phyloP scores from a whole-genome alignment of 2,888 invertebrate genomes.

The Melinopterus prodromus region DNA sequence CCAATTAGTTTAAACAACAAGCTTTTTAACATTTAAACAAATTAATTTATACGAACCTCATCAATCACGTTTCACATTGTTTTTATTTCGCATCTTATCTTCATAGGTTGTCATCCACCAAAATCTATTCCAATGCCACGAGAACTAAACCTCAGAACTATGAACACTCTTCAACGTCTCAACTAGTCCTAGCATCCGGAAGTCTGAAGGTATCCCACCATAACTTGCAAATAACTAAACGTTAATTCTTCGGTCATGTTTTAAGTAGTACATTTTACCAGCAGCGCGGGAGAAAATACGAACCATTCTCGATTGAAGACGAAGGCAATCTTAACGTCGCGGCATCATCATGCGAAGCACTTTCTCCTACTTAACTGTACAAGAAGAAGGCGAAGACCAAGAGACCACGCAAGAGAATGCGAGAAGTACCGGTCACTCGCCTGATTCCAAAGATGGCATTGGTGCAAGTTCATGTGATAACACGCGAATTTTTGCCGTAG shows the following conservation, averaged over 20 bases:
- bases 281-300: constrained; percentile 13
- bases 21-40: background rate
- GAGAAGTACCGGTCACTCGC: background rate
- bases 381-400: background rate
- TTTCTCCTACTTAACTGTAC: constrained; percentile 12
- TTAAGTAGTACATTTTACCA: background rate
- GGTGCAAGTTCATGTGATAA: background rate
- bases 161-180: too few relatives aligned
- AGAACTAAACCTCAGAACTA: too few relatives aligned
- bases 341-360: constrained; percentile 19
- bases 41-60: background rate
- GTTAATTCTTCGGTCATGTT: background rate
- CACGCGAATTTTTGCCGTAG: background rate
- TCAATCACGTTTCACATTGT: background rate
- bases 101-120: background rate
- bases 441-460: background rate
- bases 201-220: background rate
- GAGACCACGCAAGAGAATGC: background rate
- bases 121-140: too few relatives aligned
- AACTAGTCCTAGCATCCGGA: too few relatives aligned
- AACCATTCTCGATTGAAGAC: constrained; percentile 18
- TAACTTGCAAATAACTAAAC: background rate
- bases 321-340: constrained; percentile 8
- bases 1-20: background rate
- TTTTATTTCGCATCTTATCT: background rate